Conservation (phyloP, 2,797 vertebrate genomes). For the Heliangelus exortis region DNA sequence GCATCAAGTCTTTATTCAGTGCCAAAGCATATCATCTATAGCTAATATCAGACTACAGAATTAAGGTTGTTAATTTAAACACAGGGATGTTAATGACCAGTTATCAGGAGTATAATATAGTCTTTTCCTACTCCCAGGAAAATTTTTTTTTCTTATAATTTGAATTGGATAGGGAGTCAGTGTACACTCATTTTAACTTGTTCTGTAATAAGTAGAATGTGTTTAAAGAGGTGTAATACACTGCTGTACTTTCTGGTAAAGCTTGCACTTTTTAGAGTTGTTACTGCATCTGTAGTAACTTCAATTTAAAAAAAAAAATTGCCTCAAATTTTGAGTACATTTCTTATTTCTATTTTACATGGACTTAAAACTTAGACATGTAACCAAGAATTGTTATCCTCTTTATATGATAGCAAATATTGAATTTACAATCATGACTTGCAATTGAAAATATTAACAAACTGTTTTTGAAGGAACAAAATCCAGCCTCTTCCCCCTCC, state of each 20-base stretch:
- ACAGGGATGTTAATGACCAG: not conserved
- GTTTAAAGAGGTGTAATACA: not conserved
- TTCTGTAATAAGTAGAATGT: not conserved
- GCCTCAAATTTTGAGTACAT: not conserved
- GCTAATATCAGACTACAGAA: not conserved
- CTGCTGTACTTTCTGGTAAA: not conserved
- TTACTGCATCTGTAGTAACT: not conserved
- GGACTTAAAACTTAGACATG: not conserved
- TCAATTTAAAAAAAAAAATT: not conserved
- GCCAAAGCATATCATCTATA: not conserved
- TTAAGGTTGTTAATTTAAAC: not conserved
- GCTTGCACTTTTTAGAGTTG: not conserved
- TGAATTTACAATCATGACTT: not conserved
- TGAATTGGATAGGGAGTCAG: not conserved
- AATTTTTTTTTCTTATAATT: not conserved
- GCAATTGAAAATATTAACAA: not conserved
- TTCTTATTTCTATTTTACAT: not conserved
- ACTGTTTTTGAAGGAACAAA: not conserved
- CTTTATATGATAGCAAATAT: not conserved
- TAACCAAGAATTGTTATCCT: not conserved
- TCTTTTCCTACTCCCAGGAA: not conserved
- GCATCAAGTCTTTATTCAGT: not conserved
- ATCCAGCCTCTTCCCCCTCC: not conserved
- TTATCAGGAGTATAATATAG: not conserved
- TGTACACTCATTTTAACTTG: not conserved